Evolutionary conservation across 2,797 vertebrate genomes (phyloP), one percentile per base, ranked within the genome.

Genomic region (Sphenodon punctatus): DNA sequence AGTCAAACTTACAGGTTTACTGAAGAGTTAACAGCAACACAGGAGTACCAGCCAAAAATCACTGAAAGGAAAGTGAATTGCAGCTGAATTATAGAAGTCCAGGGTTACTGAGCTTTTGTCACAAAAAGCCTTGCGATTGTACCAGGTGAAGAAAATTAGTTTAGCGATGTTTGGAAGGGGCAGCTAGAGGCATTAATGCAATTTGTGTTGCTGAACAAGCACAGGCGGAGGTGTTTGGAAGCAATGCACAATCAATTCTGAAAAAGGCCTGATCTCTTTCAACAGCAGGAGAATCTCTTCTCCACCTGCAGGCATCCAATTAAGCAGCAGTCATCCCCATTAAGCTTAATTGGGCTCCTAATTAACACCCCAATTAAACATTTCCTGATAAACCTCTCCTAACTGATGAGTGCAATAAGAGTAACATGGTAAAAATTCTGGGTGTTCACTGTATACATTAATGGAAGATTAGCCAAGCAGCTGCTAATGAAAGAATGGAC

Each of bases 31-130:
- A n/a, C 61, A 77, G n/a, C 42, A 65, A 72, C 15, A 8, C 32
- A 67, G n/a, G 23, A 69, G 51, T 53, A 64, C 48, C 43, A 78
- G 56, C 15, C 65, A 63, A 10, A 75, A 88, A 22, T 19, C 19
- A 8, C 8, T 78, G 86, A 71, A 85, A n/a, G 82, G 48, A 58
- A 84, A 68, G 91, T 84, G n/a, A 69, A 11, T 66, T 3, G 2
- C 66, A 53, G 22, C 41, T 0, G 2, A 56, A 46, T 15, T 61
- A 30, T 61, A 2, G 14, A 87, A 74, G 16, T 16, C 27, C 55
- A 10, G 17, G 51, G 66, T 38, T 36, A 84, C 46, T 75, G 58
- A 13, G 20, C 38, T 55, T 69, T 0, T 4, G 51, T 58, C 32
- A 68, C 0, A 19, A 55, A 53, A 78, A 76, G 75, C 43, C 70